These are phyloP conservation scores for Oscheius sp. DNA, from an alignment of 1,140 invertebrate species.

Conservation along the genomic window DNA sequence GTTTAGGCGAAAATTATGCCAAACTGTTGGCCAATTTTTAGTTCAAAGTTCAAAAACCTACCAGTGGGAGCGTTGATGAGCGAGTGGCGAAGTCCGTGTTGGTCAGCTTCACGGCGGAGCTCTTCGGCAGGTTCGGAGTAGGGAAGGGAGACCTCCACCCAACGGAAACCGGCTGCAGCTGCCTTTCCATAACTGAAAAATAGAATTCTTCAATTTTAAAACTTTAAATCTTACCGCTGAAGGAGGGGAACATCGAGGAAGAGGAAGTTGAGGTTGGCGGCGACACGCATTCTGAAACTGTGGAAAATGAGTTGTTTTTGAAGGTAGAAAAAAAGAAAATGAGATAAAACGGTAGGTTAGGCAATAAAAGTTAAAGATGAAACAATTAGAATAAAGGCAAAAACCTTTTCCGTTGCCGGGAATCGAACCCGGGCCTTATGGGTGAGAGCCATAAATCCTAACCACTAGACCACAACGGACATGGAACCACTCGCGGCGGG, in stretches of 20 bases:
- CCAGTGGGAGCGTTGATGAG: conserved; percentile 33
- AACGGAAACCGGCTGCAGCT: conserved; percentile 23
- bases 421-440: conserved; percentile 78
- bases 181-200: conserved; percentile 8
- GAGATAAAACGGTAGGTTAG: too few species aligned
- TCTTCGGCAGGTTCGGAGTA: conserved; percentile 20
- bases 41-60: neutral
- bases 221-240: too few species aligned
- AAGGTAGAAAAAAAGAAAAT: neutral
- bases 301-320: too few species aligned
- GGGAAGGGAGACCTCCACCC: conserved; percentile 11
- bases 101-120: conserved; percentile 10
- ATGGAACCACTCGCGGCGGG: too few species aligned
- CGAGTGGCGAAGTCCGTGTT: conserved; percentile 6
- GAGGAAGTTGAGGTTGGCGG: conserved; percentile 22
- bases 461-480: conserved; percentile 62
- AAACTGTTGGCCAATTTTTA: neutral
- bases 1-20: neutral
- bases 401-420: too few species aligned
- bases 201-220: too few species aligned
- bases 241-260: conserved; percentile 21
- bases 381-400: too few species aligned
- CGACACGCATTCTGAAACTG: conserved; percentile 21
- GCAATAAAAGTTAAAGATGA: too few species aligned
- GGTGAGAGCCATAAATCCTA: conserved; percentile 79